Base-by-base conservation (phyloP, 1,140 invertebrate species). In the Zaprionus tsacasi region DNA sequence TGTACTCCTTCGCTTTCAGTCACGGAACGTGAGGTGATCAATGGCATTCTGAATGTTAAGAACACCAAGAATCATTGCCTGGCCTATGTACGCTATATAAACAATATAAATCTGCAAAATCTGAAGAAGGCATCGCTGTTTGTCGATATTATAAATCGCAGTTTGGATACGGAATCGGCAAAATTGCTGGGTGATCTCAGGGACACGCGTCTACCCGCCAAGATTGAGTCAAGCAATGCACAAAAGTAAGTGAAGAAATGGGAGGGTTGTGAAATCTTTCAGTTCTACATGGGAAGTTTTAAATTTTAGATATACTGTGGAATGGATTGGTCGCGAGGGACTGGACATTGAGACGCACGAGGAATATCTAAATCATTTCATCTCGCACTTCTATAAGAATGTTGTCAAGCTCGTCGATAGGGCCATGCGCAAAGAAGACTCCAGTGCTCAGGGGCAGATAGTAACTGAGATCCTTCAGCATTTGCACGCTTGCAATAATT, bases 81-180 rank as follows among this genome's bases (percentile, higher is more conserved):
- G n/a, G 98, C 98, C 0, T 99, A 99, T 91, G 95, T 99, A 3
- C 94, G 99, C 54, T 98, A 98, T 92, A 99, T 99, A 88, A 98
- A 98, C 93, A 99, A 99, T 89, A 99, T 99, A 33, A 99, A 99
- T 93, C 94, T 99, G 30, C 98, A 98, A 93, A 98, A 99, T 92
- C 93, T 99, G 21, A 97, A 97, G 82, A 98, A 98, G 92, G 98
- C 98, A 2, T 96, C 97, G 55, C 95, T 99, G 17, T 99, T 99
- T 89, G 95, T 99, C 58, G 99, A 99, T 93, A 98, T 99, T 55
- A 94, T 97, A 1, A 98, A 99, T 91, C 94, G 98, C 78, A 97
- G 97, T 91, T 95, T 99, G 56, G 98, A 99, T 92, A 96, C 96
- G 0, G 98, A 99, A 93, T 98, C 99, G 1, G 96, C 97, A 1